These are phyloP conservation scores for Thysanoteuthis rhombus DNA, from an alignment of 2,888 invertebrate species.

Conservation along the genomic window DNA sequence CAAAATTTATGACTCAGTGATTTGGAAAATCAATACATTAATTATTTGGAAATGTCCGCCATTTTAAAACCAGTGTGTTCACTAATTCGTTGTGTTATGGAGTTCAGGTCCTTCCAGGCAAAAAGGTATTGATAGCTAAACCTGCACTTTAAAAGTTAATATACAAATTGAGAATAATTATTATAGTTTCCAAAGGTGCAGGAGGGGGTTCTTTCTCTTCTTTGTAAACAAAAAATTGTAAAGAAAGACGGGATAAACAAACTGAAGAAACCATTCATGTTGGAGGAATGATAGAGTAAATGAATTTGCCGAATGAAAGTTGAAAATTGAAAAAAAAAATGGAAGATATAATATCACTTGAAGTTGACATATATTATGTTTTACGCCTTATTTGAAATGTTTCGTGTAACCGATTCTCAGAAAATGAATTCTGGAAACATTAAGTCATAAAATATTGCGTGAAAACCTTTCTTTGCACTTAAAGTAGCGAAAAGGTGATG, in stretches of 20 bases:
- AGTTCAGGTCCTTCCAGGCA: not conserved
- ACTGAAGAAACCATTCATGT: too few species aligned
- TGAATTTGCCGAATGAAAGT: too few species aligned
- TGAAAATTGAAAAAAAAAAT: not conserved
- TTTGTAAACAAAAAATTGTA: not conserved
- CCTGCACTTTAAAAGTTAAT: not conserved
- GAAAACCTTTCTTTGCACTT: not conserved
- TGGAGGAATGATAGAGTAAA: too few species aligned
- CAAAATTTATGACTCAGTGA: not conserved
- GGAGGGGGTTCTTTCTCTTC: not conserved
- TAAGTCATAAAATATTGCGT: not conserved
- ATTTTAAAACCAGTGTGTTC: not conserved
- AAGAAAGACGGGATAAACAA: not conserved
- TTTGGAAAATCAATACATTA: not conserved
- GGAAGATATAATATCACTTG: not conserved
- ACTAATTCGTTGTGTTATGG: not conserved
- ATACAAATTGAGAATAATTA: not conserved
- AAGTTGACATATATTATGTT: constrained; percentile 12
- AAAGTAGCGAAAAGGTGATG: not conserved
- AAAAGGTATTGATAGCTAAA: not conserved
- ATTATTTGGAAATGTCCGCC: not conserved
- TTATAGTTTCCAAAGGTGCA: too few species aligned
- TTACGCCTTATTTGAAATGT: not conserved
- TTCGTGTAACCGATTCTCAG: not conserved
- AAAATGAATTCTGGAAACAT: not conserved